Percentiles rank a stretch among this genome's conserved stretches.
Evolutionary conservation across 1,140 invertebrate genomes (phyloP).

Genomic region (Pinna nobilis): DNA sequence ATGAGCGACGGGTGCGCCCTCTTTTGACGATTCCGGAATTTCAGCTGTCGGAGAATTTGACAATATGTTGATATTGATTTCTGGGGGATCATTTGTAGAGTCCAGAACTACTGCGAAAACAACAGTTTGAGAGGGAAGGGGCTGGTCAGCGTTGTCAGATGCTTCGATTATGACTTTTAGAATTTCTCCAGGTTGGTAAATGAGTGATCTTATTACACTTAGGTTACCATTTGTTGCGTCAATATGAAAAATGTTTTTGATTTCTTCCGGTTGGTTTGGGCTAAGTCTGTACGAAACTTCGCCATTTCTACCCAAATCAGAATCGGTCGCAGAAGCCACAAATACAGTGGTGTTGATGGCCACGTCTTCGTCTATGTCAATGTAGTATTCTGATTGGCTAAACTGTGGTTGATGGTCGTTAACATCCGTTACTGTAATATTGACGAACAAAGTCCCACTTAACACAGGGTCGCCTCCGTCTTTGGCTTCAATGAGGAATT

Average conservation of each 20-base stretch:
- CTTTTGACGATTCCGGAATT: conserved; percentile 62
- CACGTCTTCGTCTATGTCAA: conserved; percentile 85
- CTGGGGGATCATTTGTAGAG: conserved; percentile 67
- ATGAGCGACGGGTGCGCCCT: conserved; percentile 64
- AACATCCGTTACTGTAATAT: conserved; percentile 80
- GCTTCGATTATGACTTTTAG: conserved; percentile 57
- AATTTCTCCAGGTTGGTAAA: conserved; percentile 34
- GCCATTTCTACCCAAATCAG: conserved; percentile 64
- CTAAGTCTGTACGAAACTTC: conserved; percentile 60
- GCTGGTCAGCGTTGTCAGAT: conserved; percentile 42
- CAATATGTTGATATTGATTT: conserved; percentile 61
- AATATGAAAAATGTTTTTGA: conserved; percentile 46
- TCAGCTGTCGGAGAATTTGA: conserved; percentile 45
- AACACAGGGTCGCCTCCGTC: conserved; percentile 89
- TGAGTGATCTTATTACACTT: conserved; percentile 40
- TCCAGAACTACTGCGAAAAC: conserved; percentile 66
- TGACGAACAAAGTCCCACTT: conserved; percentile 70
- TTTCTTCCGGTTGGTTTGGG: conserved; percentile 55
- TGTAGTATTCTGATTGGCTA: conserved; percentile 50
- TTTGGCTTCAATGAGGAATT: conserved; percentile 89
- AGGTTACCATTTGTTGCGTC: conserved; percentile 37
- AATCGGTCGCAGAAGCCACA: conserved; percentile 57
- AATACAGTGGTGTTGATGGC: conserved; percentile 47
- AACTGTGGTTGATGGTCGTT: conserved; percentile 95
- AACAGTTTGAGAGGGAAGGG: conserved; percentile 49